Conservation (phyloP, 2,888 invertebrate genomes). For the Trichopoda pennipes region DNA sequence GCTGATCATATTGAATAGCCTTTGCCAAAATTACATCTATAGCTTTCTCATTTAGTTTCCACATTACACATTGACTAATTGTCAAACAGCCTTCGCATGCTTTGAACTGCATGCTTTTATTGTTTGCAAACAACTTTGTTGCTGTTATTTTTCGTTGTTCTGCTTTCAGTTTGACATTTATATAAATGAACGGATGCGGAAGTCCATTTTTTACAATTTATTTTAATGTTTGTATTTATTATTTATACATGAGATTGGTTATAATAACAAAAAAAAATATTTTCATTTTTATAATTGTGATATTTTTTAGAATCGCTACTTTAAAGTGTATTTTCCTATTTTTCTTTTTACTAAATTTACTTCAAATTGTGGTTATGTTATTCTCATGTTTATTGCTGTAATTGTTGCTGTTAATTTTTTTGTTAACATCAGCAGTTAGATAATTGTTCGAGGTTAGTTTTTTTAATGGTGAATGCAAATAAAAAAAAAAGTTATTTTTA, state of each 20-base stretch:
- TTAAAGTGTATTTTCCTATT: conserved; percentile 6
- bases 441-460: conserved; percentile 35
- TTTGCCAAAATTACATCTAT: no score
- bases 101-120: conserved; percentile 3
- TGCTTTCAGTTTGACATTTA: conserved; percentile 56
- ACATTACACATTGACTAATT: neutral
- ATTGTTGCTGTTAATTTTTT: conserved; percentile 15
- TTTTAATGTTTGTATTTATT: conserved; percentile 49
- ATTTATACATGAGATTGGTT: conserved; percentile 44
- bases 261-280: conserved; percentile 56
- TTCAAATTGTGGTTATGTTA: conserved; percentile 63
- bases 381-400: conserved; percentile 12
- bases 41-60: no score
- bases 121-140: conserved; percentile 3
- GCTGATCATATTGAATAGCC: no score
- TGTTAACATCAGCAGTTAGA: conserved; percentile 52
- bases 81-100: neutral
- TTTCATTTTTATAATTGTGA: conserved; percentile 42
- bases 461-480: neutral
- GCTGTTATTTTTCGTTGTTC: neutral
- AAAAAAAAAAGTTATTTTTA: conserved; percentile 7
- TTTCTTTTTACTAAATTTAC: conserved; percentile 62
- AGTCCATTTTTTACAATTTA: conserved; percentile 66
- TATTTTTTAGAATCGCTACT: conserved; percentile 5
- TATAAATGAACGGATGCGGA: conserved; percentile 67